Base-by-base conservation (phyloP, 2,797 vertebrate species). In the Potorous gilbertii region DNA sequence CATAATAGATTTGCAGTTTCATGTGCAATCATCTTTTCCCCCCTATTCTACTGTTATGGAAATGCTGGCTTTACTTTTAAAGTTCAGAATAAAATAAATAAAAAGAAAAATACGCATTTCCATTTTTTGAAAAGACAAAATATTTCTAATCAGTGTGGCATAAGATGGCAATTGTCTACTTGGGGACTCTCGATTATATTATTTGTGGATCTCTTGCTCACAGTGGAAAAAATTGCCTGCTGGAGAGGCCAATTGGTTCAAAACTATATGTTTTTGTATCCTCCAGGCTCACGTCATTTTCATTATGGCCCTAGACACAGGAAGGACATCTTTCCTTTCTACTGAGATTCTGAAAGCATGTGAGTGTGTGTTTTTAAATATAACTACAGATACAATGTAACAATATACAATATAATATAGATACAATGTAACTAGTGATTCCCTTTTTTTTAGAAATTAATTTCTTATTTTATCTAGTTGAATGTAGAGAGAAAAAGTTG, bases 281-380 rank as follows among this genome's bases (percentile, higher is more conserved):
- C 90, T 92, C 54, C 34, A 90, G 55, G 3, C 27, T 40, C 13
- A 94, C 10, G 90, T 1, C 62, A 59, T 90, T 57, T 94, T 54
- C 54, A 9, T 91, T 54, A 91, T 54, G 54, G 56, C 93, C 95
- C 46, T 96, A 90, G 81, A 40, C 93, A 95, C 90, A 95, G 96
- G 92, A 92, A 57, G 18, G 55, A 52, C 28, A 40, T 57, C 57
- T 93, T 40, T 66, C 56, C 2, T 3, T 95, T 95, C 92, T 94
- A 92, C 90, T 56, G 93, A 93, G 31, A 46, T 87, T 46, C 50
- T 87, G 40, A 6, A 81, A 46, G 31, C 31, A 31, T 66, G 13
- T 18, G n/a, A n/a, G 16, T 74, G n/a, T 27, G 21, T 46, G 40
- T 50, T 50, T 87, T 87, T 27, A 46, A 87, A 87, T 46, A 87